Conservation (phyloP, 1,140 invertebrate species). For the Aphaenogaster floridana region DNA sequence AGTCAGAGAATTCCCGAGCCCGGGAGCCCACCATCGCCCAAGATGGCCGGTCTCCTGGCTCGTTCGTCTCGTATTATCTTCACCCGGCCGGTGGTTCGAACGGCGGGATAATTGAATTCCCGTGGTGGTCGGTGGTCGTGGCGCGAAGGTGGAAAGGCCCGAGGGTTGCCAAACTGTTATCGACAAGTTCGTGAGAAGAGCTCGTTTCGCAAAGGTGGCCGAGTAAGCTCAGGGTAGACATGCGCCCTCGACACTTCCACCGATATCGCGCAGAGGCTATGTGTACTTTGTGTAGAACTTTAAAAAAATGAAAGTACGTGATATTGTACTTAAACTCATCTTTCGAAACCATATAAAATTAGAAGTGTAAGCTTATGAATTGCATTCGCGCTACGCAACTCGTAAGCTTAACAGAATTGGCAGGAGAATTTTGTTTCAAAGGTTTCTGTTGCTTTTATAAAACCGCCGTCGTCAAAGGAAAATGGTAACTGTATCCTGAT, state of each 20-base stretch:
- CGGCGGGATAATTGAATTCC: slow-evolving; percentile 80
- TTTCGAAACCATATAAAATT: slow-evolving; percentile 7
- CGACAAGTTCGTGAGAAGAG: slow-evolving; percentile 76
- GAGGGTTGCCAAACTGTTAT: slow-evolving; percentile 79
- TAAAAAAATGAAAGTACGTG: too few relatives aligned
- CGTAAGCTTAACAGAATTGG: not conserved
- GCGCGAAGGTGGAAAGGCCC: slow-evolving; percentile 74
- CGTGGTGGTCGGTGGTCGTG: slow-evolving; percentile 67
- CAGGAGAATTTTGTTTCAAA: not conserved
- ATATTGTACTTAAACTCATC: too few relatives aligned
- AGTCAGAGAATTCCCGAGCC: slow-evolving; percentile 32
- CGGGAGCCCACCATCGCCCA: not conserved
- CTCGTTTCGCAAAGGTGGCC: slow-evolving; percentile 60
- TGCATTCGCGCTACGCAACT: not conserved
- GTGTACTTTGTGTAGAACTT: not conserved
- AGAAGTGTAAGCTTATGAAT: not conserved
- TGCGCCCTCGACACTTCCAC: not conserved
- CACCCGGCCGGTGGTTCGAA: slow-evolving; percentile 63
- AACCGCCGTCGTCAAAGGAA: slow-evolving; percentile 12
- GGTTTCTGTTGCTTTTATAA: not conserved
- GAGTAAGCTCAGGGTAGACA: not conserved
- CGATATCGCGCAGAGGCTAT: slow-evolving; percentile 41
- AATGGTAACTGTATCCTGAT: slow-evolving; percentile 1
- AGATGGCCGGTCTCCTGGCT: slow-evolving; percentile 62
- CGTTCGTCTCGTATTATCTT: slow-evolving; percentile 75